These are phyloP conservation scores for Drosophila suzukii DNA, from an alignment of 1,140 invertebrate species.

Conservation along the genomic window DNA sequence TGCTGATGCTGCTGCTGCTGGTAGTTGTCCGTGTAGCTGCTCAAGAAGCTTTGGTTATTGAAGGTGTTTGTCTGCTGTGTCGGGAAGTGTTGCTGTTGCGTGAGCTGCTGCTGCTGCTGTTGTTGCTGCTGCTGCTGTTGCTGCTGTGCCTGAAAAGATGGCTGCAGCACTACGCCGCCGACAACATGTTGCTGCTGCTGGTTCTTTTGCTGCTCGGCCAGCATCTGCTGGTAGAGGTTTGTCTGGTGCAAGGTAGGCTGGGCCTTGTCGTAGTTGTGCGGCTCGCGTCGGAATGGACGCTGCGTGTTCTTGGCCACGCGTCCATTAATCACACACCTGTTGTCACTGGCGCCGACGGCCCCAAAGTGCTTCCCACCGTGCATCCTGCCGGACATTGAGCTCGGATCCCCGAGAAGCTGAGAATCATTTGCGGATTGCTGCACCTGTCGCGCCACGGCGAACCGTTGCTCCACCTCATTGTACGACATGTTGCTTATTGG, in stretches of 20 bases:
- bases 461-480: constrained; percentile 69
- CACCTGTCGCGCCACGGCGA: constrained; percentile 46
- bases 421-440: constrained; percentile 46
- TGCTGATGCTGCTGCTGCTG: constrained; percentile 67
- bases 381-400: constrained; percentile 18
- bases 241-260: constrained; percentile 84
- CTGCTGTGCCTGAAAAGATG: constrained; percentile 52
- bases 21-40: constrained; percentile 59
- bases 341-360: constrained; percentile 41
- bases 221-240: constrained; percentile 81
- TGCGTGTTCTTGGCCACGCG: constrained; percentile 77
- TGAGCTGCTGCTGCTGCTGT: constrained; percentile 53
- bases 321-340: constrained; percentile 79
- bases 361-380: constrained; percentile 64
- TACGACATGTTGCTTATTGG: constrained; percentile 65
- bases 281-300: constrained; percentile 74
- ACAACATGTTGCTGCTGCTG: constrained; percentile 59
- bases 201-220: constrained; percentile 80
- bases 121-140: constrained; percentile 61
- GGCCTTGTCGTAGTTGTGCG: constrained; percentile 84
- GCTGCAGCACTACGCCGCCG: constrained; percentile 51
- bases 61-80: constrained; percentile 60
- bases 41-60: constrained; percentile 56
- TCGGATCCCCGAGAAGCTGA: constrained; percentile 36
- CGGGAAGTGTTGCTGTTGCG: constrained; percentile 67